Evolutionary conservation across 2,888 invertebrate species (phyloP).

Genomic region (Eilema griseolum): DNA sequence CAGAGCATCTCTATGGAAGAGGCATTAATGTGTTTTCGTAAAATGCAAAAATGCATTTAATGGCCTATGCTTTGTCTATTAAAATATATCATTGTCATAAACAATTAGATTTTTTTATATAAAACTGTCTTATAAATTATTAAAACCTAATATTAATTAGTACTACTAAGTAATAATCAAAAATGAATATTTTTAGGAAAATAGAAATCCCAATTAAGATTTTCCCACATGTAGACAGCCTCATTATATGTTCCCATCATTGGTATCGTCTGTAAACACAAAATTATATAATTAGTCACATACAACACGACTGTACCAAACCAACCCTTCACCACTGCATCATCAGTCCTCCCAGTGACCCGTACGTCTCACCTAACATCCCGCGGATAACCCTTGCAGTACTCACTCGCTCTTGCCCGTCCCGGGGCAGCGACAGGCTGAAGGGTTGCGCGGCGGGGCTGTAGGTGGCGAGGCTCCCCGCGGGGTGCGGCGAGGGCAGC

Average conservation of each 20-base stretch:
- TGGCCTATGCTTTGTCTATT: no score
- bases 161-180: background rate
- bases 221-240: constrained; percentile 15
- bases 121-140: background rate
- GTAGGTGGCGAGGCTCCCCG: constrained; percentile 65
- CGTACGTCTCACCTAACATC: constrained; percentile 70
- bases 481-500: constrained; percentile 24
- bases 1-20: background rate
- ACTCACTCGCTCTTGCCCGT: constrained; percentile 81
- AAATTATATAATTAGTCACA: constrained; percentile 15
- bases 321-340: constrained; percentile 24
- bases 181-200: constrained; percentile 7
- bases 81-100: no score
- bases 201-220: constrained; percentile 9
- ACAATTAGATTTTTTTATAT: background rate
- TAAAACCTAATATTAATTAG: background rate
- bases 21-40: background rate
- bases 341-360: constrained; percentile 25
- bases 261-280: constrained; percentile 17
- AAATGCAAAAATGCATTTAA: background rate
- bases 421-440: constrained; percentile 92
- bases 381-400: constrained; percentile 56
- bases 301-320: constrained; percentile 8
- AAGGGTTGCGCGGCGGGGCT: constrained; percentile 88
- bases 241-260: constrained; percentile 15